These are phyloP conservation scores for Drosophila heteroneura DNA, from an alignment of 2,888 invertebrate genomes.

Conservation along the genomic window DNA sequence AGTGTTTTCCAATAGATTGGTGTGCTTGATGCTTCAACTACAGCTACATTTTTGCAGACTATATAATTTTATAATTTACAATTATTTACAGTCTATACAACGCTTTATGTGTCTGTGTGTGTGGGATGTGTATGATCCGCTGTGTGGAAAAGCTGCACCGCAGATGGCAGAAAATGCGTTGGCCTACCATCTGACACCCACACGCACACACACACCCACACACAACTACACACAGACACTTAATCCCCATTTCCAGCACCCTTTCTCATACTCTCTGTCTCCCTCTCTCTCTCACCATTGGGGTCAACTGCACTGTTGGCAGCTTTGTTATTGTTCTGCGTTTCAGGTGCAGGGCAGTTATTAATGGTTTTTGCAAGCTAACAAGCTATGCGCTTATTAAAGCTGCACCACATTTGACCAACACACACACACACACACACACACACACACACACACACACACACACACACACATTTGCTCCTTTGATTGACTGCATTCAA, in stretches of 20 bases:
- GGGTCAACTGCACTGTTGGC: slow-evolving; percentile 16
- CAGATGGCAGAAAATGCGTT: slow-evolving; percentile 52
- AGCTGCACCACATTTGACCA: slow-evolving; percentile 48
- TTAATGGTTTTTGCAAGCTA: slow-evolving; percentile 74
- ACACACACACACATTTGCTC: background rate
- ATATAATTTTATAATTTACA: background rate
- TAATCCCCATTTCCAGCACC: slow-evolving; percentile 10
- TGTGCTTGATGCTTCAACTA: background rate
- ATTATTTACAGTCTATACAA: background rate
- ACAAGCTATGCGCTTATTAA: slow-evolving; percentile 68
- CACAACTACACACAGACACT: slow-evolving; percentile 36
- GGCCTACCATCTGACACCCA: background rate
- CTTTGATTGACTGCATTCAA: background rate
- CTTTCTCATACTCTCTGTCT: background rate
- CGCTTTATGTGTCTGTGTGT: background rate
- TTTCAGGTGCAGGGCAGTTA: slow-evolving; percentile 72
- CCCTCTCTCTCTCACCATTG: background rate
- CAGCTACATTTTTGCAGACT: background rate
- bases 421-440: slow-evolving; percentile 4
- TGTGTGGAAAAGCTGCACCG: slow-evolving; percentile 23
- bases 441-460: background rate
- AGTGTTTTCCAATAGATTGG: background rate
- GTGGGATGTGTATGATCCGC: background rate
- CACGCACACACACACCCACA: slow-evolving; percentile 17
- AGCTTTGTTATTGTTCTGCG: slow-evolving; percentile 29